Percentiles rank a stretch among this genome's conserved stretches.
Conservation (phyloP, 2,888 invertebrate genomes). For the Scaptomyza tumidula region DNA sequence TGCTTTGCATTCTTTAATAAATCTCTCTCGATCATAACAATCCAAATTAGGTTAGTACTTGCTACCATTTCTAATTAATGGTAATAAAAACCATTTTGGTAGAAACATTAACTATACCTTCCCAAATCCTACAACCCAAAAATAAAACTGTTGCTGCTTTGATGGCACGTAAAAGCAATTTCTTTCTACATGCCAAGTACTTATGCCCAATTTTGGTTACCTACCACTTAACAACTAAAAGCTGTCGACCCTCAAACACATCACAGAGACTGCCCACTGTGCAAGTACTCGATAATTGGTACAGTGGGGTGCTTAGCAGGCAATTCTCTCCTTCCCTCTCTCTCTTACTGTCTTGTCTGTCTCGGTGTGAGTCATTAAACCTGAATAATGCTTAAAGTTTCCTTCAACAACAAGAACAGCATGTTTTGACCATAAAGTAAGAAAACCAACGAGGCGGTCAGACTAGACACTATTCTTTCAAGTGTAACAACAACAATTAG, state of each 20-base stretch:
- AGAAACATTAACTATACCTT: neutral
- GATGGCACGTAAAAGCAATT: conserved; percentile 42
- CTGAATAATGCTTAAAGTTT: conserved; percentile 18
- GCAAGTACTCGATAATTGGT: conserved; percentile 34
- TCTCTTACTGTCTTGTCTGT: neutral
- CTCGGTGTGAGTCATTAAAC: conserved; percentile 33
- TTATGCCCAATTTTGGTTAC: conserved; percentile 37
- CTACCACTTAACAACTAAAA: conserved; percentile 40
- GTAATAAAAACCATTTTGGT: neutral
- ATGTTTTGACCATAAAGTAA: conserved; percentile 28
- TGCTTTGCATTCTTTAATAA: neutral
- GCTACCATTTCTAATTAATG: neutral
- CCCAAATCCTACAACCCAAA: neutral
- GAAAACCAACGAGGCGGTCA: conserved; percentile 28
- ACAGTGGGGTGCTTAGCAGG: conserved; percentile 33
- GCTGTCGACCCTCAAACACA: conserved; percentile 21
- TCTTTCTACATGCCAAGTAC: conserved; percentile 10
- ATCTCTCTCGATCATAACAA: neutral
- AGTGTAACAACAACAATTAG: conserved; percentile 14
- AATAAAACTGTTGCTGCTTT: conserved; percentile 20
- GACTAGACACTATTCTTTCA: conserved; percentile 6
- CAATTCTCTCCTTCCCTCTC: neutral
- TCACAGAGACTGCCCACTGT: conserved; percentile 57
- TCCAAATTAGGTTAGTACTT: neutral
- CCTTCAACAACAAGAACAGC: neutral